Evolutionary conservation across 2,888 invertebrate species (phyloP), one percentile per base, ranked within the genome.

Genomic region (Erebia palarica): DNA sequence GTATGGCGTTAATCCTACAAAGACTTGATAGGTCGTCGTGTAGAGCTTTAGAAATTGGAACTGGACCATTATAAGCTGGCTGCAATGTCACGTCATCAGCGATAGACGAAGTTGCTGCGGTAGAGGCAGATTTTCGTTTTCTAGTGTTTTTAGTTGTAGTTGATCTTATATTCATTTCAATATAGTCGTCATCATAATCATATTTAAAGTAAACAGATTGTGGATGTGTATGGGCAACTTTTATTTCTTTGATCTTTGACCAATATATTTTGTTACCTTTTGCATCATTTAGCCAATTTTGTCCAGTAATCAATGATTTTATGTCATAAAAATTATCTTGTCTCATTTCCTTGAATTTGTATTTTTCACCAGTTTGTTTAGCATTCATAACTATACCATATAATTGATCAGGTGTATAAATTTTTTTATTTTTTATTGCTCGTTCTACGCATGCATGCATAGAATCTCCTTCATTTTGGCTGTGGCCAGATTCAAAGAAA

Each of bases 401-500:
- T 27, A 4, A 4, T 27, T 27, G 27, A 27, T 27, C 27, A 27
- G 27, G 27, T 27, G 27, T 27, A 27, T 27, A 27, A 27, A 27
- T 27, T 27, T 27, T 2, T 27, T 27, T 27, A 27, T 27, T 27
- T 27, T 27, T 27, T 27, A 27, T 27, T 27, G 27, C 27, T 27
- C 27, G 27, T 27, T 27, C 27, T 27, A 27, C 27, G 27, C 27
- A 27, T 27, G 73, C 68, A 65, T 75, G 73, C 75, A 75, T 71
- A 14, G 71, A 75, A 65, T 75, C 73, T 13, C 68, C 73, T 36
- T 75, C 68, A 57, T 75, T 71, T 68, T 71, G 71, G 68, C 71
- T 71, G 65, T 73, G 71, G 49, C 68, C 74, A 68, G 66, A 63
- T 69, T 73, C 69, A 63, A 75, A 73, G 70, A 73, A 73, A 69